Evolutionary conservation across 23 tunicate genomes (phyloP), one percentile per base, ranked within the genome.

Genomic region (Phallusia fumigata): DNA sequence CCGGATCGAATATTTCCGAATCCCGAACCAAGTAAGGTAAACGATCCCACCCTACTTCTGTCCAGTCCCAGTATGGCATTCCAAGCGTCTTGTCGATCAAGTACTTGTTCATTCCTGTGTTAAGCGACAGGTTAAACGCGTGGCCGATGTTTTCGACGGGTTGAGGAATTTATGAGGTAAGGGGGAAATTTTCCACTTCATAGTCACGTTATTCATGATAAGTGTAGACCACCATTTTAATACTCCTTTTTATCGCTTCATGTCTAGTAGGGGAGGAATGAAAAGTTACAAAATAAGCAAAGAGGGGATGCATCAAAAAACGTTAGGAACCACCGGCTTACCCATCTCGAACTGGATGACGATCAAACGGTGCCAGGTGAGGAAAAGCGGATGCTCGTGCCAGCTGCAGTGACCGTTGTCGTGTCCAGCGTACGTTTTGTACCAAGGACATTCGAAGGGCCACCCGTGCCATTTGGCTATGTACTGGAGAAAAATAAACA

Each of bases 51-150:
- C 76, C 84, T 2, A 50, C 36, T 35, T 88, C 88, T 0, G 88
- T 84, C 93, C 93, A 88, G 35, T 88, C 93, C 93, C 93, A 88
- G 78, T 77, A 88, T 2, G 93, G 93, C 22, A 88, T 79, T 30
- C 93, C 93, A 21, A 88, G 47, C 30, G 87, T 84, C 51, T 88
- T 88, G 64, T 88, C 79, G 33, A 76, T 83, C 36, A 88, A 52
- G 40, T 88, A 79, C 0, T 81, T 74, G 35, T 76, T 65, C 19
- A 88, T 53, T 10, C 87, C 93, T 88, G 76, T 40, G 5, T 3
- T 3, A 40, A 40, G 10, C n/a, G n/a, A n/a, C n/a, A n/a, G n/a
- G n/a, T n/a, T n/a, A n/a, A n/a, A n/a, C n/a, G n/a, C n/a, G n/a
- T n/a, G n/a, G n/a, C n/a, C n/a, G n/a, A n/a, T n/a, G n/a, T n/a